Evolutionary conservation across 2,113 vertebrate species (phyloP).

Genomic region (Struthidea cinerea): DNA sequence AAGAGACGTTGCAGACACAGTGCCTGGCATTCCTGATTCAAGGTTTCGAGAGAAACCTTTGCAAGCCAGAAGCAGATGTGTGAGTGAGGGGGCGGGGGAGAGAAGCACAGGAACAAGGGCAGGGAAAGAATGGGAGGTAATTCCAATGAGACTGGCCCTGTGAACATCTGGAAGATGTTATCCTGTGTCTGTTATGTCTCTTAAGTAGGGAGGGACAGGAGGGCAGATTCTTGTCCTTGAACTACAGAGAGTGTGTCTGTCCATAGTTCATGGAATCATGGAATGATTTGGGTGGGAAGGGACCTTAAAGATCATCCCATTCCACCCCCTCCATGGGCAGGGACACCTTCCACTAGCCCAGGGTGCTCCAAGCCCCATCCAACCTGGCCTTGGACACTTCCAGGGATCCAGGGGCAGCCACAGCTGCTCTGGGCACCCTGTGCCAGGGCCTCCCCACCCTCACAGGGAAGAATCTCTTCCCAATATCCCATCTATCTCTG

Average conservation of each 20-base stretch:
- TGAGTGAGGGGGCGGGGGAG: rapidly evolving
- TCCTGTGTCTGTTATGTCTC: not conserved
- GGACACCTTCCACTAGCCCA: not conserved
- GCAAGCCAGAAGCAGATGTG: not conserved
- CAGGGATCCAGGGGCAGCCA: not conserved
- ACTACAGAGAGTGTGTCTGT: not conserved
- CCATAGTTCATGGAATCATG: not conserved
- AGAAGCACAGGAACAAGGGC: not conserved
- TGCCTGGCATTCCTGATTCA: not conserved
- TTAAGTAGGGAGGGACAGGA: not conserved
- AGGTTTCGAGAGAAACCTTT: not conserved
- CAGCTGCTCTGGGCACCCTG: not conserved
- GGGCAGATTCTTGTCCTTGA: not conserved
- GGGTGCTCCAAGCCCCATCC: rapidly evolving
- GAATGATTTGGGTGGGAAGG: not conserved
- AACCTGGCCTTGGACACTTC: not conserved
- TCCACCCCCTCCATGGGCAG: not conserved
- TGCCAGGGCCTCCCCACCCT: not conserved
- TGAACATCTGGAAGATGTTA: not conserved
- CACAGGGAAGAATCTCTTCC: not conserved
- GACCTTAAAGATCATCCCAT: not conserved
- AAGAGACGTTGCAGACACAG: not conserved
- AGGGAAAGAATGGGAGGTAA: not conserved
- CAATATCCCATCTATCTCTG: not conserved
- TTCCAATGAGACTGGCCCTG: not conserved